These are phyloP conservation scores for Xylocopa sonorina DNA, from an alignment of 1,140 invertebrate species.

Conservation along the genomic window DNA sequence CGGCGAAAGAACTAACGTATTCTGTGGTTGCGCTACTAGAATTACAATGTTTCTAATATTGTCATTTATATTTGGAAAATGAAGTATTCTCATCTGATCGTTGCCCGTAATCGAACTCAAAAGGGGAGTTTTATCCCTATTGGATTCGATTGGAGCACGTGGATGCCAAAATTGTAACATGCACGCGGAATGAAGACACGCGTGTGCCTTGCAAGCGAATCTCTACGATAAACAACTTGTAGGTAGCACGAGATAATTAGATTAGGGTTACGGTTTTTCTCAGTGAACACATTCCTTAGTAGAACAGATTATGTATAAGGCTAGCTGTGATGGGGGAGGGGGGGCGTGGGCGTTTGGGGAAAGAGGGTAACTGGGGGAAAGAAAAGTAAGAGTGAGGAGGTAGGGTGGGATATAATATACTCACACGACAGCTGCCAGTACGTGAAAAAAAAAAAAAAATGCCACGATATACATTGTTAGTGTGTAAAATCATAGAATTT, in stretches of 20 bases:
- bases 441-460: constrained; percentile 57
- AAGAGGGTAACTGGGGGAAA: background rate
- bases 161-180: background rate
- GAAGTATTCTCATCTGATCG: background rate
- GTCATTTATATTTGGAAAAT: background rate
- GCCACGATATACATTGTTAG: constrained; percentile 53
- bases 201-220: constrained; percentile 5
- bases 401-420: constrained; percentile 52
- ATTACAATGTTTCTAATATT: constrained; percentile 29
- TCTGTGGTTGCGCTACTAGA: background rate
- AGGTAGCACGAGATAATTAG: constrained; percentile 65
- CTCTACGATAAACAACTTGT: constrained; percentile 65
- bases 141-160: background rate
- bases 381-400: background rate
- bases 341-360: background rate
- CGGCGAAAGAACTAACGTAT: too few relatives aligned
- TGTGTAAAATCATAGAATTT: constrained; percentile 71
- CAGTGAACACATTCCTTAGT: constrained; percentile 63
- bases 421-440: constrained; percentile 58
- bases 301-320: constrained; percentile 65
- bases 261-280: constrained; percentile 58
- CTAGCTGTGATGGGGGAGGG: constrained; percentile 73
- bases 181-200: background rate
- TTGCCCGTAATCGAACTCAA: background rate
- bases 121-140: background rate